Percentiles rank a stretch among this genome's conserved stretches.
These are phyloP conservation scores for Limenitis arthemis DNA, from an alignment of 2,888 invertebrate species.

Conservation along the genomic window DNA sequence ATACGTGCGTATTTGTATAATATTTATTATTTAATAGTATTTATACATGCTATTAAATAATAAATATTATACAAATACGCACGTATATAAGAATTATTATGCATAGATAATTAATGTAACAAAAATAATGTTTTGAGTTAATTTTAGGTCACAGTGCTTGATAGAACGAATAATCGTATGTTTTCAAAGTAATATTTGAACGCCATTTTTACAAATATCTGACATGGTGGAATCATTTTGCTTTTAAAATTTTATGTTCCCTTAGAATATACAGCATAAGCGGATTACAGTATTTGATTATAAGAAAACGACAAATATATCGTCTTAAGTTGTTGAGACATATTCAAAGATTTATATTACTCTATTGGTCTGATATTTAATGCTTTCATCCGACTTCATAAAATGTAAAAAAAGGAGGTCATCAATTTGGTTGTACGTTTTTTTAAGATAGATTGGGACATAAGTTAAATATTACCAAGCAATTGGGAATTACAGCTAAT, in stretches of 20 bases:
- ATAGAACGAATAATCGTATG: slow-evolving; percentile 30
- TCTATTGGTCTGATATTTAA: slow-evolving; percentile 17
- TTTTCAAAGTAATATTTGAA: slow-evolving; percentile 35
- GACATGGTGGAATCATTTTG: slow-evolving; percentile 35
- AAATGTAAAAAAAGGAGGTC: neutral
- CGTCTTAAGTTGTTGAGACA: slow-evolving; percentile 23
- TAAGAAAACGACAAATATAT: slow-evolving; percentile 39
- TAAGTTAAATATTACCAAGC: too few species aligned
- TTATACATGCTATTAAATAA: too few species aligned
- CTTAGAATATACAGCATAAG: slow-evolving; percentile 37
- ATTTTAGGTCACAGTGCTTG: neutral
- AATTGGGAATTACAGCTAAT: too few species aligned
- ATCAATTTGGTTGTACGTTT: neutral
- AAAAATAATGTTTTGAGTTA: neutral
- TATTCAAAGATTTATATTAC: slow-evolving; percentile 16
- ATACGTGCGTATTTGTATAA: too few species aligned
- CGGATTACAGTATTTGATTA: slow-evolving; percentile 43
- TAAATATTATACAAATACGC: too few species aligned
- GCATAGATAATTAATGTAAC: too few species aligned
- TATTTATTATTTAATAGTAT: too few species aligned
- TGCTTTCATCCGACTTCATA: slow-evolving; percentile 5
- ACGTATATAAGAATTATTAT: too few species aligned
- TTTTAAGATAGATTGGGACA: too few species aligned
- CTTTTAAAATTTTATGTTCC: slow-evolving; percentile 40
- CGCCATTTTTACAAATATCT: slow-evolving; percentile 42